Base-by-base conservation (phyloP, 2,888 invertebrate genomes). In the Lysandra bellargus region DNA sequence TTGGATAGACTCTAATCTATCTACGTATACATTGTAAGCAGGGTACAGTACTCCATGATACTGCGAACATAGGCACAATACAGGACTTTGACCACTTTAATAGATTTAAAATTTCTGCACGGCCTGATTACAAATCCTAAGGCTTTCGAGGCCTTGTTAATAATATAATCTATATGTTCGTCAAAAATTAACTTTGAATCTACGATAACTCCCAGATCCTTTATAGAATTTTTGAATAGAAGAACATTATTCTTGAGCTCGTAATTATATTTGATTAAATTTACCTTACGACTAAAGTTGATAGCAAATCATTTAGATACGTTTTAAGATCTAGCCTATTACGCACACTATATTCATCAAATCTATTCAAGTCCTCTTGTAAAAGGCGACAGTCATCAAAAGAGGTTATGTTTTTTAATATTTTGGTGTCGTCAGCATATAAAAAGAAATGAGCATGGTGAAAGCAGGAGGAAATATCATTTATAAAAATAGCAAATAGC, bases 361-460 rank as follows among this genome's bases (percentile, higher is more conserved):
- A 60, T 60, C 60, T 60, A 60, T 60, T 60, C n/a, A 60, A 60
- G n/a, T 60, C n/a, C n/a, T 60, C 60, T 17, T 60, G 60, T 60
- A 60, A n/a, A 17, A 60, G 60, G 1, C n/a, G n/a, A 60, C 60
- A 17, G 17, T 57, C 44, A 44, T 44, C 44, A 7, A 44, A 7
- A 44, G 44, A 44, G 44, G 44, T 44, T 44, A 44, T 57, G 12
- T 14, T 57, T 57, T 57, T 57, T 14, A 57, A 57, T 57, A 60
- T 17, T 60, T 60, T 60, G 4, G 60, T 60, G 60, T n/a, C n/a
- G n/a, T 60, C 57, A 5, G 60, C 17, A 17, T 17, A 60, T 4
- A 60, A 60, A n/a, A 60, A 60, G 5, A 60, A 60, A 6, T 60
- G 5, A 17, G 60, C 17, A n/a, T 60, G 60, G 4, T 6, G 17